Percentiles rank a stretch among this genome's conserved stretches.
phyloP scores from a whole-genome alignment of 2,888 invertebrate species.

The Limnephilus rhombicus region DNA sequence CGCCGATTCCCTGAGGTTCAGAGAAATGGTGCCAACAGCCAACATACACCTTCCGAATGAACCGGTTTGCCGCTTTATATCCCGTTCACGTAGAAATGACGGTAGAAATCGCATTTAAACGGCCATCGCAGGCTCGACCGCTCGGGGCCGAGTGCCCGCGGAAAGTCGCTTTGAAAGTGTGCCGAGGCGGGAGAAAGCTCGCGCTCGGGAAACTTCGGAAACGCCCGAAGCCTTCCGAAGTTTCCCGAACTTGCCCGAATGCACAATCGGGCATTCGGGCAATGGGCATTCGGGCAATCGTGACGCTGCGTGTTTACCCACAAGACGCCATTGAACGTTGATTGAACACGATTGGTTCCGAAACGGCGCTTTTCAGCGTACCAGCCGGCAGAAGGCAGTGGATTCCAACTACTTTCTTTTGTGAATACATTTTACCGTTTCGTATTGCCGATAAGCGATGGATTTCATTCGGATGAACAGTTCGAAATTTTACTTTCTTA shows the following conservation, averaged over 20 bases:
- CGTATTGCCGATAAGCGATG: background rate
- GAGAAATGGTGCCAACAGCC: constrained; percentile 9
- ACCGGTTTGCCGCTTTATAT: constrained; percentile 30
- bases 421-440: constrained; percentile 8
- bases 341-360: constrained; percentile 12
- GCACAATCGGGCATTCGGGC: too few species aligned
- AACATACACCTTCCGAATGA: background rate
- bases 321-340: background rate
- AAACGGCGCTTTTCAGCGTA: constrained; percentile 20
- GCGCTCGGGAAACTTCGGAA: constrained; percentile 20
- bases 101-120: background rate
- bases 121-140: background rate
- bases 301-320: constrained; percentile 39
- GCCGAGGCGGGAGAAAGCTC: constrained; percentile 31
- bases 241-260: constrained; percentile 25
- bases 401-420: constrained; percentile 8
- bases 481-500: background rate
- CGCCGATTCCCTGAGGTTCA: background rate
- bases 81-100: background rate
- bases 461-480: background rate
- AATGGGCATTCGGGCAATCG: too few species aligned
- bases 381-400: background rate
- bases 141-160: constrained; percentile 9
- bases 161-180: constrained; percentile 27
- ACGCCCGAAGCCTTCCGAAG: constrained; percentile 5